Base-by-base conservation (phyloP, 2,113 vertebrate genomes). In the Callocephalon fimbriatum region DNA sequence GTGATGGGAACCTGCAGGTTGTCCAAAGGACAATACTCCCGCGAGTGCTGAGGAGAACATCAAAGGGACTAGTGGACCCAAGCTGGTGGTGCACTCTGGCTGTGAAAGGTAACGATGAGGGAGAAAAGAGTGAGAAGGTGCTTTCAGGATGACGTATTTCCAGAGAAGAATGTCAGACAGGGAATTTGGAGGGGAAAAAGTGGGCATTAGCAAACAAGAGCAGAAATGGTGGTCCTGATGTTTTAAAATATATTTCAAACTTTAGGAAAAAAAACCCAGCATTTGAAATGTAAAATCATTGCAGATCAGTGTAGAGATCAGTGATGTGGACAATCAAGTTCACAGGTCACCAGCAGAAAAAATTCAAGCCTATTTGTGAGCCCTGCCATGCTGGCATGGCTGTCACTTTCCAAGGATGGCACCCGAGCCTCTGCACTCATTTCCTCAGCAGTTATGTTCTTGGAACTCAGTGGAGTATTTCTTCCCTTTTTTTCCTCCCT, bases 401-500 rank as follows among this genome's bases (percentile, higher is more conserved):
- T 74, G 44, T 12, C 73, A 22, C 85, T 97, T 93, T 96, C 85
- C 75, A 88, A 90, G 63, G 70, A 74, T 9, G 32, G 44, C 75
- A 83, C 61, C 12, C 0, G 1, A 83, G 47, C 40, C 5, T 4
- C 72, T 59, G 74, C 72, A 40, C 9, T 96, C 50, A 77, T 96
- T 93, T 96, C 75, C 93, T 77, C 76, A 59, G 50, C 22, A 88
- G 88, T 82, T 77, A 65, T 83, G 90, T 94, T 90, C 88, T 70
- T 91, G 88, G 94, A 96, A 93, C 61, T 86, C 90, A 62, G 56
- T 20, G 56, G 13, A 93, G 31, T 67, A 86, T 56, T 97, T 86
- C 32, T 90, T 66, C 44, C 5, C 8, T 45, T 54, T 48, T 42
- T 31, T 4, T 2, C 6, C 35, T 78, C 38, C 35, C 45, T 12